These are phyloP conservation scores for Pantherophis vulpinus DNA, from an alignment of 2,797 vertebrate species.

Conservation along the genomic window DNA sequence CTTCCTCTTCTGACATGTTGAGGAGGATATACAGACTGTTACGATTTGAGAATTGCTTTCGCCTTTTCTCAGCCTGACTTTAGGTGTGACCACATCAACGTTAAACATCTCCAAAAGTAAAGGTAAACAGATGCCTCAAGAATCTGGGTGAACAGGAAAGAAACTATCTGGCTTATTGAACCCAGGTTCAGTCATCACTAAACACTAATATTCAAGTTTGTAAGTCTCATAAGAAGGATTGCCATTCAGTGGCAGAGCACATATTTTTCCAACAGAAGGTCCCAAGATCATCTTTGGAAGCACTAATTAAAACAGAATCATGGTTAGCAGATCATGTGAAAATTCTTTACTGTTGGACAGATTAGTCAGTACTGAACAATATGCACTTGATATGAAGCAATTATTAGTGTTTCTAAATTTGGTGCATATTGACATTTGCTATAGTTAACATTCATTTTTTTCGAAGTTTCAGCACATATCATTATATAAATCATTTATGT, in stretches of 20 bases:
- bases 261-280: not conserved
- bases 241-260: not conserved
- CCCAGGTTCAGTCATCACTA: not conserved
- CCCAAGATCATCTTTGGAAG: not conserved
- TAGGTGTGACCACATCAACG: accelerated
- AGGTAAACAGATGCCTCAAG: not conserved
- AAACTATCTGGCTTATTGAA: not conserved
- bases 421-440: not conserved
- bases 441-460: not conserved
- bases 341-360: not conserved
- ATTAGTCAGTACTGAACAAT: not conserved
- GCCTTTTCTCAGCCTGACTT: not conserved
- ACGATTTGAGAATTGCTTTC: conserved; percentile 37
- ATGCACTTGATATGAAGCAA: not conserved
- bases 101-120: not conserved
- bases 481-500: not conserved
- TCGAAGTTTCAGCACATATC: not conserved
- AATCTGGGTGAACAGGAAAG: conserved; percentile 16
- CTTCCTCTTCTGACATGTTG: not conserved
- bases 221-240: not conserved
- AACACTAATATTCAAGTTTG: not conserved
- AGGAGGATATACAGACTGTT: not conserved
- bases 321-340: not conserved
- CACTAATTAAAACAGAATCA: not conserved
- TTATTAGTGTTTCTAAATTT: not conserved